These are phyloP conservation scores for Passer montanus DNA, from an alignment of 2,113 vertebrate genomes.

Conservation along the genomic window DNA sequence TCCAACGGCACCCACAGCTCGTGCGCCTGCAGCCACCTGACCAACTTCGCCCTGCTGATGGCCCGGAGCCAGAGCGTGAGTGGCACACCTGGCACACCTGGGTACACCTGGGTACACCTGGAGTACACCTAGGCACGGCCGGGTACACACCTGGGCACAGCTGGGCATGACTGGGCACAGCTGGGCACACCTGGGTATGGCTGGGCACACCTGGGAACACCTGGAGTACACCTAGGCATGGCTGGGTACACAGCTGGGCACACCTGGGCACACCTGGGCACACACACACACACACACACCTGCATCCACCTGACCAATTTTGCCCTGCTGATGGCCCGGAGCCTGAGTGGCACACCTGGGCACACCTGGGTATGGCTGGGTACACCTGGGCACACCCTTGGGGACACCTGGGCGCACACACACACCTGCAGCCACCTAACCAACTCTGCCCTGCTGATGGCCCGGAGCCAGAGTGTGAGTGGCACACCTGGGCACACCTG, in stretches of 20 bases:
- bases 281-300: not conserved
- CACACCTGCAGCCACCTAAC: not conserved
- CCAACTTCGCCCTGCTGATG: not conserved
- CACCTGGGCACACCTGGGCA: not conserved
- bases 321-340: not conserved
- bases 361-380: not conserved
- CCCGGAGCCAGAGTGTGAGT: not conserved
- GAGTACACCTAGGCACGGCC: not conserved
- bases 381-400: no score
- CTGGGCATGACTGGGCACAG: no score
- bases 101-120: not conserved
- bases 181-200: not conserved
- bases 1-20: not conserved
- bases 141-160: no score
- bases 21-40: not conserved
- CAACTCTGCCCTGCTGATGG: not conserved
- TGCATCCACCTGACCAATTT: not conserved
- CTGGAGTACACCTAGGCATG: not conserved
- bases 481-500: not conserved
- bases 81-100: not conserved
- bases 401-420: not conserved
- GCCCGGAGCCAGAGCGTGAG: not conserved
- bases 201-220: no score
- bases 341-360: not conserved
- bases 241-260: no score